Percentiles rank a stretch among this genome's conserved stretches.
Evolutionary conservation across 1,140 invertebrate species (phyloP).

Genomic region (Bursaphelenchus mucronatus): DNA sequence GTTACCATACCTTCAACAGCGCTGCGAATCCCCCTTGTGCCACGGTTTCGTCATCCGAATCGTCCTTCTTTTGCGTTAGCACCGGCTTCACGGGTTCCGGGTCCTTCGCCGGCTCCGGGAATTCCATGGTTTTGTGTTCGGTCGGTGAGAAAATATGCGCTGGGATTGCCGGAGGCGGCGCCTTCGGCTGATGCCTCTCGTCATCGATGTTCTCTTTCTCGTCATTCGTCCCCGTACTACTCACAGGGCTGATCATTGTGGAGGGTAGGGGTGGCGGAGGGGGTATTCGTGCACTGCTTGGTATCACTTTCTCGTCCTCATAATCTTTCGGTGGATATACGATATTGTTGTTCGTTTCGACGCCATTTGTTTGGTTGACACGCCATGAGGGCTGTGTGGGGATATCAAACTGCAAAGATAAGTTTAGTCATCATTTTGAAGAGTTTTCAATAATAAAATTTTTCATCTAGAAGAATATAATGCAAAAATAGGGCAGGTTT

Average conservation of each 20-base stretch:
- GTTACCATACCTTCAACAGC: conserved; percentile 33
- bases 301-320: no score
- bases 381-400: no score
- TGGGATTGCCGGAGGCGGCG: conserved; percentile 58
- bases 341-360: no score
- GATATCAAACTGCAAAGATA: no score
- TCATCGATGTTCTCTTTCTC: conserved; percentile 22
- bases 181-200: conserved; percentile 45
- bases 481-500: no score
- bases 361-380: no score
- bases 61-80: conserved; percentile 33
- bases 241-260: neutral
- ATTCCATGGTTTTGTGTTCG: conserved; percentile 58
- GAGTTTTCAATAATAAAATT: no score
- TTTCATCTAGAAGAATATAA: no score
- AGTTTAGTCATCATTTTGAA: no score
- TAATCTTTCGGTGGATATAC: no score
- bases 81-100: conserved; percentile 30
- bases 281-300: neutral
- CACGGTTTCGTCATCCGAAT: conserved; percentile 57
- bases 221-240: conserved; percentile 3
- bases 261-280: conserved; percentile 2
- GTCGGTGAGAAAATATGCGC: conserved; percentile 59
- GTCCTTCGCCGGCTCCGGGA: conserved; percentile 47
- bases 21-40: conserved; percentile 49